Evolutionary conservation across 2,113 vertebrate genomes (phyloP), one percentile per base, ranked within the genome.

Genomic region (Crocuta crocuta): DNA sequence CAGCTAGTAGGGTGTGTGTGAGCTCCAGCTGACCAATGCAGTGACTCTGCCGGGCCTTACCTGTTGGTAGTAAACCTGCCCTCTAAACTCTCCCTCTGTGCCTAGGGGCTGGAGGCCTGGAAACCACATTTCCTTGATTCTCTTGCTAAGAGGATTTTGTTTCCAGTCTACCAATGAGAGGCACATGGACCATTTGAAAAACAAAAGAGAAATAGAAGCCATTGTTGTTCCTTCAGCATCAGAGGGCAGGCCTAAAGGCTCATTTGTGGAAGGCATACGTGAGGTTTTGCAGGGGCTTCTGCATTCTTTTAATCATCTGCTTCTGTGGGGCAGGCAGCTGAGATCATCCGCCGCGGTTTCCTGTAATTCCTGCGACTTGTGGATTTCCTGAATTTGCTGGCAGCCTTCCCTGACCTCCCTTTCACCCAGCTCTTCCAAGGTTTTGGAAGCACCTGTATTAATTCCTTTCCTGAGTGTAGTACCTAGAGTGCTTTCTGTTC

Each of bases 371-470:
- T 91, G 86, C 12, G 33, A 26, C 65, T 88, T 74, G n/a, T 65
- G 23, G 48, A 43, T 93, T 96, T 96, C 96, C 96, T 87, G 94
- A 39, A 73, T 17, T 73, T 66, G 21, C 97, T 97, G 97, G 97
- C 98, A 80, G 86, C 28, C 35, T 15, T 80, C 93, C 97, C 94
- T 83, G 86, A 53, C 65, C 70, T 92, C 92, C 71, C 91, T 82
- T 85, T 88, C 85, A 90, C 82, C 53, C 43, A 28, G 79, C 79
- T 79, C 63, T 63, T 85, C 53, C 94, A 80, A 45, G 68, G 63
- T 80, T 95, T 95, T 98, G 96, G 95, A 98, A 98, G 79, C 95
- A 98, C 97, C 97, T 98, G 95, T 61, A n/a, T 63, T 35, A 10
- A 89, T 33, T 76, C 50, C 53, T 87, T 95, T 95, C 95, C 96